phyloP scores from a whole-genome alignment of 2,113 vertebrate genomes.

The Suncus etruscus region DNA sequence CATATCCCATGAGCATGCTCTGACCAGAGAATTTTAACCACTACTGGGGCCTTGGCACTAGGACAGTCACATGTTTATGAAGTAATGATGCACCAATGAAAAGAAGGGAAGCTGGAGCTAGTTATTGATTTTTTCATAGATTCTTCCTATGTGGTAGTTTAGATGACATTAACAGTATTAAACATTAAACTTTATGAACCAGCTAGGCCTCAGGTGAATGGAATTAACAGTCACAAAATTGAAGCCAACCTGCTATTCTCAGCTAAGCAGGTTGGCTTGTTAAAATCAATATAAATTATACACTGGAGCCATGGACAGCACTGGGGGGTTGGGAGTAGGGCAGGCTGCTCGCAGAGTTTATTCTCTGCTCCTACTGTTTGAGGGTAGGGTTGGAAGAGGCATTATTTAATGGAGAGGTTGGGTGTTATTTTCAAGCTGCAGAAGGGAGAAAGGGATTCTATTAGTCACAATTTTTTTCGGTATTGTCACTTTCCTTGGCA shows the following conservation, averaged over 20 bases:
- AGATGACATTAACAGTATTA: conserved; percentile 72
- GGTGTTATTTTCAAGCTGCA: background rate
- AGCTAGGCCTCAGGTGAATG: conserved; percentile 2
- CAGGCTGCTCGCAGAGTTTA: background rate
- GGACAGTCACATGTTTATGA: conserved; percentile 26
- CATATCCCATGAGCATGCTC: background rate
- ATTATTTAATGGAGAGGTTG: too few relatives aligned
- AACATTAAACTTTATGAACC: conserved; percentile 61
- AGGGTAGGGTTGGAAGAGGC: rapidly evolving
- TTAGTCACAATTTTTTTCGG: conserved; percentile 5
- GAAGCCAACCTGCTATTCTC: conserved; percentile 8
- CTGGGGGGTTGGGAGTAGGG: background rate
- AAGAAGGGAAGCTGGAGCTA: conserved; percentile 18
- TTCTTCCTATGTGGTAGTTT: conserved; percentile 23
- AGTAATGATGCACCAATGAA: conserved; percentile 34
- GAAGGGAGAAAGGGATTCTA: background rate
- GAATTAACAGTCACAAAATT: conserved; percentile 34
- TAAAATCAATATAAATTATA: conserved; percentile 23
- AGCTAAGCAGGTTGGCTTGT: background rate
- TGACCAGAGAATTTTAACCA: conserved; percentile 33
- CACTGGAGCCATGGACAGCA: too few relatives aligned
- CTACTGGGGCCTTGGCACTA: background rate
- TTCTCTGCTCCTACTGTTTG: background rate
- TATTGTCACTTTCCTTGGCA: conserved; percentile 31
- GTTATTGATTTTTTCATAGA: conserved; percentile 45